Evolutionary conservation across 2,797 vertebrate genomes (phyloP).

Genomic region (Brotula barbata): DNA sequence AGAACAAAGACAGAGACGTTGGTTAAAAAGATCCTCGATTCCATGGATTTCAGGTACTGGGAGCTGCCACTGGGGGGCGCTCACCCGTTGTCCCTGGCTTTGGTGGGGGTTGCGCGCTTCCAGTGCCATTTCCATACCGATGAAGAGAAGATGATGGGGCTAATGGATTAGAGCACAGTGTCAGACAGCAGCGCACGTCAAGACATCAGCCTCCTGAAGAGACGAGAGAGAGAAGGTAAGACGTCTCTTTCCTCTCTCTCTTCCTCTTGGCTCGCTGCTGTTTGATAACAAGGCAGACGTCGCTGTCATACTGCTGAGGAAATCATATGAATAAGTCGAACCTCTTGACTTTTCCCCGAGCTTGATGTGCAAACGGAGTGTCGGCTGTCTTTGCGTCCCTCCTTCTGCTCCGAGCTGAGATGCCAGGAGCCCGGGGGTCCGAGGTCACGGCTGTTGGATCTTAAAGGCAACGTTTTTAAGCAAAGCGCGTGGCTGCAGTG

Average conservation of each 20-base stretch:
- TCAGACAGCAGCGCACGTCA: slow-evolving; percentile 65
- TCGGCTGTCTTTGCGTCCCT: slow-evolving; percentile 48
- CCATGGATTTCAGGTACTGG: slow-evolving; percentile 39
- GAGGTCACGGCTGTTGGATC: slow-evolving; percentile 75
- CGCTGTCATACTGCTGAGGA: slow-evolving; percentile 13
- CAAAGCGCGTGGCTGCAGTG: slow-evolving; percentile 67
- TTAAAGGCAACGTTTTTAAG: slow-evolving; percentile 85
- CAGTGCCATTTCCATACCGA: slow-evolving; percentile 61
- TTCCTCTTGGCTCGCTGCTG: slow-evolving; percentile 27
- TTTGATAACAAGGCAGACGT: slow-evolving; percentile 45
- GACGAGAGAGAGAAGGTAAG: slow-evolving; percentile 31
- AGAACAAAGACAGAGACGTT: neutral
- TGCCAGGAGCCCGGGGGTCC: slow-evolving; percentile 63
- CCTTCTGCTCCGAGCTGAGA: slow-evolving; percentile 31
- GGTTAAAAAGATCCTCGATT: slow-evolving; percentile 61
- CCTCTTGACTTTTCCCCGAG: slow-evolving; percentile 49
- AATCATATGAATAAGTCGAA: neutral
- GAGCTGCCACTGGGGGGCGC: slow-evolving; percentile 56
- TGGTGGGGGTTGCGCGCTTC: slow-evolving; percentile 46
- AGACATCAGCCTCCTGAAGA: slow-evolving; percentile 72
- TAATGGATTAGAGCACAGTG: slow-evolving; percentile 67
- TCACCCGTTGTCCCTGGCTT: slow-evolving; percentile 61
- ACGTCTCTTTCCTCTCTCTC: neutral
- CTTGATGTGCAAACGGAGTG: slow-evolving; percentile 72
- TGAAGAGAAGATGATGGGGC: slow-evolving; percentile 37